Conservation (phyloP, 2,888 invertebrate genomes). For the Leptura quadrifasciata region DNA sequence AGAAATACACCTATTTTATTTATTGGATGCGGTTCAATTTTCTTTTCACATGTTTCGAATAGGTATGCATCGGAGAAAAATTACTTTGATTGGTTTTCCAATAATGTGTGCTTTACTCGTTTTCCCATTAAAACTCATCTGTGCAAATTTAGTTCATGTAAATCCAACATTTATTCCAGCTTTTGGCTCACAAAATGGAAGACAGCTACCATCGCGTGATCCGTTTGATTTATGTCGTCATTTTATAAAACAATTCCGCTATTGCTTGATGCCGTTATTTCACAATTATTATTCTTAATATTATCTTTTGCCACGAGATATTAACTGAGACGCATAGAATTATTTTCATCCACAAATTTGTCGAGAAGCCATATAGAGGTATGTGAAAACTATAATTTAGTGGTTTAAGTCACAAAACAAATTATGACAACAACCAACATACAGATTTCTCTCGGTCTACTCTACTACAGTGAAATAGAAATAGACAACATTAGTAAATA, state of each 20-base stretch:
- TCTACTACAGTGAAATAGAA: too few species aligned
- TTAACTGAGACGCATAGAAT: not conserved
- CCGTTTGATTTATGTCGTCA: slow-evolving; percentile 11
- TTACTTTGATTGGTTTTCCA: too few species aligned
- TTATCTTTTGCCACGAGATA: slow-evolving; percentile 6
- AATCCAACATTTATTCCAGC: slow-evolving; percentile 11
- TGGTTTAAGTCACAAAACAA: not conserved
- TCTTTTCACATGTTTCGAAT: too few species aligned
- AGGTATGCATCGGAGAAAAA: too few species aligned
- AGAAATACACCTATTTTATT: not conserved
- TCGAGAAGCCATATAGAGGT: not conserved
- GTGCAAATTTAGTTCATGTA: slow-evolving; percentile 1
- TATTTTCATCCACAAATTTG: slow-evolving; percentile 7
- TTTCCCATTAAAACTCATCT: not conserved
- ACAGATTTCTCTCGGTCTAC: too few species aligned
- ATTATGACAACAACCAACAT: too few species aligned
- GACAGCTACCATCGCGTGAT: slow-evolving; percentile 16
- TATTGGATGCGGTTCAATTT: not conserved
- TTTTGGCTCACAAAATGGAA: not conserved
- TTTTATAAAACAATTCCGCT: slow-evolving; percentile 22
- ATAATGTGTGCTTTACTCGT: not conserved
- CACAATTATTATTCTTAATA: slow-evolving; percentile 14
- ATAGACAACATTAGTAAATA: too few species aligned
- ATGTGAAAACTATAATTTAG: not conserved
- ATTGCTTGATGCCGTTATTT: slow-evolving; percentile 18